Evolutionary conservation across 2,888 invertebrate genomes (phyloP), one percentile per base, ranked within the genome.

Genomic region (Drosophila helvetica): DNA sequence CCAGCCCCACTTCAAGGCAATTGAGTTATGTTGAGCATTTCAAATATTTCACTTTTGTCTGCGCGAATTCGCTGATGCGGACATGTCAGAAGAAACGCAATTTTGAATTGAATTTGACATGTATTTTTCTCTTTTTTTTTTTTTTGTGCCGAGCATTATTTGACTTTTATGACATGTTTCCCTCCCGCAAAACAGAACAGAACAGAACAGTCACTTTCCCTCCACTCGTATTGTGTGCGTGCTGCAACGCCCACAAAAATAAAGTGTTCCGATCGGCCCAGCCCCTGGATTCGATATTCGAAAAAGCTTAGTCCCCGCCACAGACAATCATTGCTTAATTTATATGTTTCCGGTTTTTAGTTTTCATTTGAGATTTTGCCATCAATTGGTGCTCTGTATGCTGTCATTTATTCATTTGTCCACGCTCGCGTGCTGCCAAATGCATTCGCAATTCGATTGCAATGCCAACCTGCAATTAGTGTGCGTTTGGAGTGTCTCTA

Each of bases 291-390:
- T 56, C 53, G 67, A 55, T 38, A 38, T 38, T 15, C 2, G 5
- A 38, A 38, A 38, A 38, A 38, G 38, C 15, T 38, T 38, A 67
- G 57, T 43, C 45, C 67, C 47, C 10, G 47, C 51, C 51, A 55
- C 43, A 67, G 51, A 64, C 74, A 77, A 82, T 79, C 66, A 57
- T 30, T 33, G 52, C 71, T 72, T 68, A 80, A 86, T 80, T 82
- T 68, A 67, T 77, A 33, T 48, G 63, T 48, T 76, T 60, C 42
- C 71, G 45, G 46, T 64, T 64, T 75, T 67, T 52, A 61, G 53
- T 54, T 45, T 71, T 64, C 66, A 72, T 77, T 86, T 84, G 72
- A 27, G 30, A 59, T 64, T 69, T 62, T 47, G 78, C 65, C 68
- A 79, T 80, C 71, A 72, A 54, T 65, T 71, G 75, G 53, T 56